Evolutionary conservation across 2,113 vertebrate species (phyloP).

Genomic region (Pteruthius melanotis): DNA sequence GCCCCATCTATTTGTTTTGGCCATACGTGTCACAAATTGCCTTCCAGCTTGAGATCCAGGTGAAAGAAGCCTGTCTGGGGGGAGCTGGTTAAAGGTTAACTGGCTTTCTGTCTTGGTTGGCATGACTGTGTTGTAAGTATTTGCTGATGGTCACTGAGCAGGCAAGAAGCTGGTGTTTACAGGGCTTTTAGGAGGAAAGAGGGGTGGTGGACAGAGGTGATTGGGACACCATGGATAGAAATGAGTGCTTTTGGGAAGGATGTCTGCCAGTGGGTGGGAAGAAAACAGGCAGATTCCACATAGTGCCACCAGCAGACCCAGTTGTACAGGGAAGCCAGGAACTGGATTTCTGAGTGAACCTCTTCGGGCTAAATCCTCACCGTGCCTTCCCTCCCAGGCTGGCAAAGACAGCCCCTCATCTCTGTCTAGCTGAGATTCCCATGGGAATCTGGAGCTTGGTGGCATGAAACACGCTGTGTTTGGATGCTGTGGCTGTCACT

Average conservation of each 20-base stretch:
- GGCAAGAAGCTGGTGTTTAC: not conserved
- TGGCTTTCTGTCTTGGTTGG: not conserved
- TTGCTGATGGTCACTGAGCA: not conserved
- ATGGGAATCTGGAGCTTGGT: not conserved
- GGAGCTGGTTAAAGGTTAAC: conserved; percentile 42
- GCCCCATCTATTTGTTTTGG: conserved; percentile 24
- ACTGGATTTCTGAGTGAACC: not conserved
- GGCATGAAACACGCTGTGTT: not conserved
- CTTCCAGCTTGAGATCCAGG: not conserved
- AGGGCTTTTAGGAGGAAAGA: not conserved
- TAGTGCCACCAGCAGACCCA: not conserved
- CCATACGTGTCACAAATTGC: not conserved
- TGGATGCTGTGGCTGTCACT: not conserved
- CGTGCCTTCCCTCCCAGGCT: not conserved
- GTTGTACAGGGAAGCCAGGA: not conserved
- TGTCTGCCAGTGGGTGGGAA: not conserved
- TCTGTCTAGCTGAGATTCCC: not conserved
- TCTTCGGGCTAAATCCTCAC: not conserved
- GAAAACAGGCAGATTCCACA: not conserved
- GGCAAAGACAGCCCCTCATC: not conserved
- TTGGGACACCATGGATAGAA: not conserved
- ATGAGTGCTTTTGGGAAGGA: not conserved
- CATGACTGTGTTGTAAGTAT: not conserved
- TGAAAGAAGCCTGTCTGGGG: not conserved
- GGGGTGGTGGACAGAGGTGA: not conserved